Percentiles rank a stretch among this genome's conserved stretches.
Evolutionary conservation across 2,888 invertebrate genomes (phyloP).

Genomic region (Mongoloraphidia duomilia): DNA sequence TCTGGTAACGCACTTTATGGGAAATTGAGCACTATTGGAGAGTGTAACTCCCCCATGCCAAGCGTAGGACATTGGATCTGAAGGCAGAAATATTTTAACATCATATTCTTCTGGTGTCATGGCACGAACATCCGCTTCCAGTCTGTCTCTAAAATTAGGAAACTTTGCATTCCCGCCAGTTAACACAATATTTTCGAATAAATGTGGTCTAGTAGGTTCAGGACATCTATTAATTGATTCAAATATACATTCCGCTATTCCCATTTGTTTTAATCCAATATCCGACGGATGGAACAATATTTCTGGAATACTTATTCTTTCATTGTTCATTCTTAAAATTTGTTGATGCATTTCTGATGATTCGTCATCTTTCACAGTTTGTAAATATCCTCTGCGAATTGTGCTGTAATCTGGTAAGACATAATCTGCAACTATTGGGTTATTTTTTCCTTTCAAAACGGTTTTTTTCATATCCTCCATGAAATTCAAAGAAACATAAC

Average conservation of each 20-base stretch:
- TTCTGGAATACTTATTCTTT: slow-evolving; percentile 90
- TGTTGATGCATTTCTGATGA: slow-evolving; percentile 45
- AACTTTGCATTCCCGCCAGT: slow-evolving; percentile 71
- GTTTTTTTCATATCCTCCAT: slow-evolving; percentile 62
- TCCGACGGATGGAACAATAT: slow-evolving; percentile 88
- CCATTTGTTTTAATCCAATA: slow-evolving; percentile 82
- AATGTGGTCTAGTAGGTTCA: slow-evolving; percentile 54
- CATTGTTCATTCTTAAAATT: slow-evolving; percentile 77
- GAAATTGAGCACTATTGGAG: slow-evolving; percentile 57
- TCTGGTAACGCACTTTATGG: slow-evolving; percentile 55
- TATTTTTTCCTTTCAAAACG: slow-evolving; percentile 39
- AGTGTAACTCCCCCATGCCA: slow-evolving; percentile 81
- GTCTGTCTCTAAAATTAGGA: slow-evolving; percentile 67
- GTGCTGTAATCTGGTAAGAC: slow-evolving; percentile 92
- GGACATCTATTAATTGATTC: slow-evolving; percentile 63
- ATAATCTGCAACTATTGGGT: slow-evolving; percentile 74
- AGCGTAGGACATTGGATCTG: slow-evolving; percentile 64
- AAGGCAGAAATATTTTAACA: slow-evolving; percentile 54
- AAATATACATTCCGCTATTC: slow-evolving; percentile 78
- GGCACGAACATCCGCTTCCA: slow-evolving; percentile 63
- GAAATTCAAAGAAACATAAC: slow-evolving; percentile 81
- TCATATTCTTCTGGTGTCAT: slow-evolving; percentile 63
- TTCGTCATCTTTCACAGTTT: slow-evolving; percentile 28
- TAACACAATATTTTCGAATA: slow-evolving; percentile 71
- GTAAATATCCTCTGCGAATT: slow-evolving; percentile 52